Evolutionary conservation across 1,140 invertebrate species (phyloP).

Genomic region (Micrasema minimum): DNA sequence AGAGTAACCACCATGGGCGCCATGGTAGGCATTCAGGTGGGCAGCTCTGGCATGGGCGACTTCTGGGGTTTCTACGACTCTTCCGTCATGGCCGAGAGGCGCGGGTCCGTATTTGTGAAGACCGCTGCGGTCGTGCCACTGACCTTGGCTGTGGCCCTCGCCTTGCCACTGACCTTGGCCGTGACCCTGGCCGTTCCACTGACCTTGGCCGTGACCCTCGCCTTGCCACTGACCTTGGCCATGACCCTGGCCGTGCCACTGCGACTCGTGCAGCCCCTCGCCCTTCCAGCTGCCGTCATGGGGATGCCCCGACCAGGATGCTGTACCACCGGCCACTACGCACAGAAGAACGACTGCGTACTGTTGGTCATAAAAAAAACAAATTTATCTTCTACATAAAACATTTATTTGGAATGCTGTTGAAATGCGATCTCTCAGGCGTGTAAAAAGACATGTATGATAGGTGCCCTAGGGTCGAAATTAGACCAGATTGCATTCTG

Average conservation of each 20-base stretch:
- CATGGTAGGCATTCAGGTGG: slow-evolving; percentile 55
- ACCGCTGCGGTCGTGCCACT: slow-evolving; percentile 7
- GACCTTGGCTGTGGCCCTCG: neutral
- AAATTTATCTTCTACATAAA: too few relatives aligned
- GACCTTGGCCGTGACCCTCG: too few relatives aligned
- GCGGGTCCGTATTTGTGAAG: slow-evolving; percentile 45
- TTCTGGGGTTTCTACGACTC: slow-evolving; percentile 65
- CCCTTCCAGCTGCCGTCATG: slow-evolving; percentile 11
- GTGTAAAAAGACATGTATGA: too few relatives aligned
- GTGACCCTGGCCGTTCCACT: too few relatives aligned
- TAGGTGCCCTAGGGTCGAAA: too few relatives aligned
- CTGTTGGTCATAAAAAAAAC: neutral
- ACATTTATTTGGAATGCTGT: too few relatives aligned
- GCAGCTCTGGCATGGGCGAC: slow-evolving; percentile 64
- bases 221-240: slow-evolving; percentile 6
- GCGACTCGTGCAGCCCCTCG: neutral
- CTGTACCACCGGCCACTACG: neutral
- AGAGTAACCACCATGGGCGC: slow-evolving; percentile 50
- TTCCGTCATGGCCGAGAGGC: slow-evolving; percentile 45
- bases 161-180: slow-evolving; percentile 3
- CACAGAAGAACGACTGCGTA: neutral
- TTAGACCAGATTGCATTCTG: too few relatives aligned
- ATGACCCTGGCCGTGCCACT: slow-evolving; percentile 5
- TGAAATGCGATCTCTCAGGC: too few relatives aligned
- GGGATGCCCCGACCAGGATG: neutral